phyloP scores from a whole-genome alignment of 1,140 invertebrate species.

The Notospermus geniculatus region DNA sequence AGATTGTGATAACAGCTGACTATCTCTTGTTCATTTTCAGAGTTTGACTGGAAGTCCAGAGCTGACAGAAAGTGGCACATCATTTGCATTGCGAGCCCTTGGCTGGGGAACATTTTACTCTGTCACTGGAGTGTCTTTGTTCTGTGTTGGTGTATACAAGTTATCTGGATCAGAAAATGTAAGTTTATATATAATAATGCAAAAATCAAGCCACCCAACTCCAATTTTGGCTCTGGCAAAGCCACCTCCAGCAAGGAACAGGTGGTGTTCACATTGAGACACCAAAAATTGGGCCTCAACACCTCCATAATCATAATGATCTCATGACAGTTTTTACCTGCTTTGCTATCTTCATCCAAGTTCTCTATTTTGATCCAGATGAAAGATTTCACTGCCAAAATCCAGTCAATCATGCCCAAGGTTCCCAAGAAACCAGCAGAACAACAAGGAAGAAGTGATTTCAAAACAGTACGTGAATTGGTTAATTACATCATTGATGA shows the following conservation, averaged over 20 bases:
- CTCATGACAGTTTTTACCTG: neutral
- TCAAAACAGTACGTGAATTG: conserved; percentile 59
- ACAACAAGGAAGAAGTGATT: conserved; percentile 80
- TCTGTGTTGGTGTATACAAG: conserved; percentile 86
- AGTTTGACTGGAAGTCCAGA: conserved; percentile 66
- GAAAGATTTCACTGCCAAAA: conserved; percentile 58
- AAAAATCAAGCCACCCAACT: too few relatives aligned
- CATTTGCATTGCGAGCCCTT: conserved; percentile 74
- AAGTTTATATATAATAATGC: too few relatives aligned
- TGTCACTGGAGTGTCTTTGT: conserved; percentile 72
- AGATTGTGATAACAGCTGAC: neutral
- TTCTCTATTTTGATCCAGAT: conserved; percentile 41
- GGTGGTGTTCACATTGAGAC: neutral
- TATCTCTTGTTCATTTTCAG: conserved; percentile 19
- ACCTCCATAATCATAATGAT: neutral
- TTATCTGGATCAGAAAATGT: conserved; percentile 76
- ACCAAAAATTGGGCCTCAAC: neutral
- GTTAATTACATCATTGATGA: conserved; percentile 56
- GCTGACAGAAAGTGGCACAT: conserved; percentile 71
- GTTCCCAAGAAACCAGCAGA: conserved; percentile 72
- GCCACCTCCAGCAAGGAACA: neutral
- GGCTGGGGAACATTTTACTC: conserved; percentile 85
- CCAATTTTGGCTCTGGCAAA: conserved; percentile 5
- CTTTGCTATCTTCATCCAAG: neutral
- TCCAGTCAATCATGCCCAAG: conserved; percentile 65